A percentile compares a stretch with the other conserved stretches of the same genome.
Evolutionary conservation across 2,797 vertebrate species (phyloP).

Genomic region (Nyctibius grandis): DNA sequence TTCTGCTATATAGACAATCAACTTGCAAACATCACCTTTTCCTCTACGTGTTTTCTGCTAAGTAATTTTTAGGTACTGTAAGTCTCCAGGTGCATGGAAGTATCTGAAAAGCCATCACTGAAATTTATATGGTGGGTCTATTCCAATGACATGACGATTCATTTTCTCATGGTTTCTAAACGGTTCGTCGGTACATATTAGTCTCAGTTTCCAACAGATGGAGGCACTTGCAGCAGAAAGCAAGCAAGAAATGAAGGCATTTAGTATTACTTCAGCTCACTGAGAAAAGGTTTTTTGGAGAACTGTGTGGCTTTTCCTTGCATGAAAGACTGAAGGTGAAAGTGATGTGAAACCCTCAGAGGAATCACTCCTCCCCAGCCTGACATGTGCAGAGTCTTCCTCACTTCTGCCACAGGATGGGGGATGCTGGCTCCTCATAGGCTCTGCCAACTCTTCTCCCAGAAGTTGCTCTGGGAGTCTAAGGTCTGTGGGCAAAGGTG

Average conservation of each 20-base stretch:
- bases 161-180: not conserved
- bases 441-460: not conserved
- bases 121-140: not conserved
- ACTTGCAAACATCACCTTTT: not conserved
- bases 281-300: not conserved
- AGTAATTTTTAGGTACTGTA: not conserved
- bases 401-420: accelerated
- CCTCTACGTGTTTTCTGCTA: not conserved
- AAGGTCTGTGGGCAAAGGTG: not conserved
- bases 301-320: not conserved
- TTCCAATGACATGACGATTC: not conserved
- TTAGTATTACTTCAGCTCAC: not conserved
- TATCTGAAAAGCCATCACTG: not conserved
- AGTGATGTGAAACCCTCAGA: not conserved
- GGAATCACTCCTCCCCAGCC: not conserved
- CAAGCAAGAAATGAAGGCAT: not conserved
- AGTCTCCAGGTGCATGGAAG: not conserved
- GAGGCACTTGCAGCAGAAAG: not conserved
- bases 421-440: accelerated
- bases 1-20: not conserved
- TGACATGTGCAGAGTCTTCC: not conserved
- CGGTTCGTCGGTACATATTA: not conserved
- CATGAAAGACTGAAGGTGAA: not conserved
- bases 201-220: not conserved
- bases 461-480: not conserved